Evolutionary conservation across 2,113 vertebrate species (phyloP).

Genomic region (Piprites chloris): DNA sequence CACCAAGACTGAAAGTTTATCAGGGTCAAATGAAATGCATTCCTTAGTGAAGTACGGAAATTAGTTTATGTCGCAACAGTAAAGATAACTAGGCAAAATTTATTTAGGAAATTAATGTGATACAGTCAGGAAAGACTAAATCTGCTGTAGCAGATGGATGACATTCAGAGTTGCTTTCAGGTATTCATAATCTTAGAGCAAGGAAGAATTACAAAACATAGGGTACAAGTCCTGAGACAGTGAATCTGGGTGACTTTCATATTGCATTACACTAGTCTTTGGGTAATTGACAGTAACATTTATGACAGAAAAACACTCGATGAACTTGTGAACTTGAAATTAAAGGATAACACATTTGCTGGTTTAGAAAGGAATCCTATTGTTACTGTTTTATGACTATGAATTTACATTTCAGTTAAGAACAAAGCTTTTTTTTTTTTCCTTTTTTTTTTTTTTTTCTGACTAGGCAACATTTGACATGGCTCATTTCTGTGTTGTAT

Average conservation of each 20-base stretch:
- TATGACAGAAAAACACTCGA: background rate
- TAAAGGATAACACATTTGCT: background rate
- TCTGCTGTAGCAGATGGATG: background rate
- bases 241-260: background rate
- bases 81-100: background rate
- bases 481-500: background rate
- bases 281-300: background rate
- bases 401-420: conserved; percentile 4
- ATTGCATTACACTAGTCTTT: background rate
- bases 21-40: background rate
- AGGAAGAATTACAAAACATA: background rate
- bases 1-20: background rate
- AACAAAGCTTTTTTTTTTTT: background rate
- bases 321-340: conserved; percentile 22
- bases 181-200: conserved; percentile 1
- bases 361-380: background rate
- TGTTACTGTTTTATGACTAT: background rate
- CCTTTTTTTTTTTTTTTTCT: background rate
- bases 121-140: background rate
- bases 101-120: background rate
- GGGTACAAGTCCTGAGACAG: conserved; percentile 31
- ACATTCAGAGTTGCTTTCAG: conserved; percentile 21
- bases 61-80: background rate
- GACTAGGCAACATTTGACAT: background rate
- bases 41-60: background rate